Evolutionary conservation across 2,113 vertebrate genomes (phyloP), one percentile per base, ranked within the genome.

Genomic region (Phylloscopus whistleri): DNA sequence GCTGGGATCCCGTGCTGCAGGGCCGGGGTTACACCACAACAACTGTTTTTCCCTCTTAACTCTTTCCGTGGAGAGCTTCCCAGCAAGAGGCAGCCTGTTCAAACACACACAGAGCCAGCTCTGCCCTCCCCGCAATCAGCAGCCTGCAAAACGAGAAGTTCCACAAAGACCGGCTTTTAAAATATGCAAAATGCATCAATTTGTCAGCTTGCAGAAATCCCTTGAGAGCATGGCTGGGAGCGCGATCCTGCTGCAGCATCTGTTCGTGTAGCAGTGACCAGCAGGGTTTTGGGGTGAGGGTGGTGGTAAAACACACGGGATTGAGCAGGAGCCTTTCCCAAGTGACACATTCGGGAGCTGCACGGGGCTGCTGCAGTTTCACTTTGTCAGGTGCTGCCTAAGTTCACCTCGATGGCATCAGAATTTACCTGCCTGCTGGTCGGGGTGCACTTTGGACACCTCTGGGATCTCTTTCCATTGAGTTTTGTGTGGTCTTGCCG

Each of bases 251-350:
- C 59, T 13, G 8, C 8, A n/a, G 33, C 16, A 35, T 35, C 79
- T 31, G 43, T 9, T 21, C 2, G 0, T 5, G 46, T 4, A 0
- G 37, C 51, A 0, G 5, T 30, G 77, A 11, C 39, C 69, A 21
- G 55, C 4, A 31, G 85, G 66, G 43, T 0, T 37, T 12, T 2
- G 81, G 52, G 39, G 46, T 9, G 69, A 6, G 43, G 10, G 23
- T 7, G 60, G 2, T 10, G 15, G 1, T 5, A 17, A 30, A 3
- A 1, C 35, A 1, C 5, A 1, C 0, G 2, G 87, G 37, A 1
- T 3, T 9, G 10, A 31, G 2, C 37, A 10, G 48, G 28, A 41
- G 35, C 9, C n/a, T 24, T 39, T 35, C 21, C 6, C 6, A 2
- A 18, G 41, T 0, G 10, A 2, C 2, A 4, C 17, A 0, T 4